Conservation (phyloP, 1,140 invertebrate species). For the Vanessa tameamea region DNA sequence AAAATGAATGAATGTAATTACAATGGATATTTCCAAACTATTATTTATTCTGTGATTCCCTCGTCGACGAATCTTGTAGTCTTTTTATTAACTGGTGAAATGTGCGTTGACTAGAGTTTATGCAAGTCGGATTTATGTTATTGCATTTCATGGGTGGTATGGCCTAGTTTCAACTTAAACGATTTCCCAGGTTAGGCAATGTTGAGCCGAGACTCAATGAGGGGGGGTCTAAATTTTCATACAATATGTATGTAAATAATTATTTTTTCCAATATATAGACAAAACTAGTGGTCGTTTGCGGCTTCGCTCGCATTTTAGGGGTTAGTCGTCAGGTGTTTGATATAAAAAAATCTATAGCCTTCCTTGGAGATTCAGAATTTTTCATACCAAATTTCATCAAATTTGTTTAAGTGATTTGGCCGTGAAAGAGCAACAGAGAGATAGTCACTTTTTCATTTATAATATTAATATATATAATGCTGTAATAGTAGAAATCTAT, state of each 20-base stretch:
- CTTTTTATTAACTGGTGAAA: constrained; percentile 28
- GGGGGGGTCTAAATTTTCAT: not conserved
- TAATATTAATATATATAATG: too few species aligned
- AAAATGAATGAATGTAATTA: too few species aligned
- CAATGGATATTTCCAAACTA: not conserved
- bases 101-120: constrained; percentile 19
- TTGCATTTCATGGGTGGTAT: constrained; percentile 27
- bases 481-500: too few species aligned
- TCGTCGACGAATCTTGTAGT: constrained; percentile 19
- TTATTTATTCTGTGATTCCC: not conserved
- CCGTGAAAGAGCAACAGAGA: too few species aligned
- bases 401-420: too few species aligned
- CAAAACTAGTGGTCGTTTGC: too few species aligned
- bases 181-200: constrained; percentile 23
- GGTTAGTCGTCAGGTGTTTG: too few species aligned
- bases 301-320: too few species aligned
- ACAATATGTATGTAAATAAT: not conserved
- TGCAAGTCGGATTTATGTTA: constrained; percentile 30
- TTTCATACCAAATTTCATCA: too few species aligned
- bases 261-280: not conserved
- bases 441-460: too few species aligned
- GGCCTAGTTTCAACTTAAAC: constrained; percentile 26
- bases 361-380: too few species aligned
- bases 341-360: too few species aligned
- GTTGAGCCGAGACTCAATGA: not conserved